These are phyloP conservation scores for Brachionus rubens DNA, from an alignment of 1,140 invertebrate species.

Conservation along the genomic window DNA sequence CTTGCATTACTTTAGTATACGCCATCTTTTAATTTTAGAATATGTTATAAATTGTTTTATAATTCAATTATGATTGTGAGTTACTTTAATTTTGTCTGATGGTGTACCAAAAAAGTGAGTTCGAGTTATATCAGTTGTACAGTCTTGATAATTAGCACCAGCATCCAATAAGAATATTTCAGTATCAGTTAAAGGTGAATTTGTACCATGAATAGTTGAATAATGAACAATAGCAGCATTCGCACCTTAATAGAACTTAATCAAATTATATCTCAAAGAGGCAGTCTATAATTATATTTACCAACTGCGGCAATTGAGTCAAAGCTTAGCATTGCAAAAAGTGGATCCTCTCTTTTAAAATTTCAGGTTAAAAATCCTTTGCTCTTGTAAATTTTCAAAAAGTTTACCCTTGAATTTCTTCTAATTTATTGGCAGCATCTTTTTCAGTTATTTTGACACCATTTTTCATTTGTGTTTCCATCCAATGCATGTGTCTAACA, in stretches of 20 bases:
- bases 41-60: neutral
- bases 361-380: neutral
- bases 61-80: slow-evolving; percentile 50
- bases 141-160: slow-evolving; percentile 69
- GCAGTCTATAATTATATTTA: neutral
- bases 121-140: slow-evolving; percentile 90
- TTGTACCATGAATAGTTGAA: slow-evolving; percentile 64
- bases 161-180: slow-evolving; percentile 87
- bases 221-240: slow-evolving; percentile 92
- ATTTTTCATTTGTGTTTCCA: slow-evolving; percentile 24
- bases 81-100: slow-evolving; percentile 72
- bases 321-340: slow-evolving; percentile 77
- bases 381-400: neutral
- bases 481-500: slow-evolving; percentile 36
- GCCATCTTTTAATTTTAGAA: neutral
- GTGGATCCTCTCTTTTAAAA: slow-evolving; percentile 65
- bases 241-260: slow-evolving; percentile 53
- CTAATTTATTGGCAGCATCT: neutral
- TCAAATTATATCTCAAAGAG: neutral
- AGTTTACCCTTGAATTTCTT: slow-evolving; percentile 38
- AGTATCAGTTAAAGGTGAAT: slow-evolving; percentile 63
- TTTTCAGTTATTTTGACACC: neutral
- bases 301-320: slow-evolving; percentile 80
- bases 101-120: slow-evolving; percentile 84
- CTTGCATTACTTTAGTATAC: slow-evolving; percentile 87